These are phyloP conservation scores for Clavelina lepadiformis DNA, from an alignment of 23 tunicate genomes.

Conservation along the genomic window DNA sequence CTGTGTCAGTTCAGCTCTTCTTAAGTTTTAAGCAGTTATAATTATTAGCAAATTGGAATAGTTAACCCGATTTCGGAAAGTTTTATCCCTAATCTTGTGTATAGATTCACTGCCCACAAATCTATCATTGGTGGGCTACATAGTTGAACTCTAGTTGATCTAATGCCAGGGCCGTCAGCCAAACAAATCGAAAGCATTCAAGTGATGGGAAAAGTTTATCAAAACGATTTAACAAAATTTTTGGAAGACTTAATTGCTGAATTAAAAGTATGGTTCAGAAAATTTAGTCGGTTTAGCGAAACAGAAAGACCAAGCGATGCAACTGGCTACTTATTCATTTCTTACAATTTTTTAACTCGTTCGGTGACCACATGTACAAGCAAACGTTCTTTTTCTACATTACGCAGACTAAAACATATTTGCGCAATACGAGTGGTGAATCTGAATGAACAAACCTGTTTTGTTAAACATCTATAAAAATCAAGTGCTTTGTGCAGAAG, in stretches of 20 bases:
- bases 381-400: slow-evolving; percentile 16
- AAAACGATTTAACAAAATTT: slow-evolving; percentile 6
- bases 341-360: slow-evolving; percentile 11
- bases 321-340: too few relatives aligned
- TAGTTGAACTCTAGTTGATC: slow-evolving; percentile 3
- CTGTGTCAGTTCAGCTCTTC: too few relatives aligned
- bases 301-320: slow-evolving; percentile 7
- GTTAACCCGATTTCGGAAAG: neutral
- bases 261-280: slow-evolving; percentile 1
- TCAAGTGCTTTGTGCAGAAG: neutral
- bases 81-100: neutral
- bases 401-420: slow-evolving; percentile 17
- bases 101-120: slow-evolving; percentile 16
- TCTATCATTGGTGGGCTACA: slow-evolving; percentile 5
- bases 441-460: slow-evolving; percentile 7
- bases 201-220: slow-evolving; percentile 17
- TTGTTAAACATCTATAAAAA: neutral
- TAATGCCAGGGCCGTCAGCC: neutral
- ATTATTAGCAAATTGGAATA: slow-evolving; percentile 4
- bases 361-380: slow-evolving; percentile 14
- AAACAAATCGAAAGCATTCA: slow-evolving; percentile 6
- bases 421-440: slow-evolving; percentile 4
- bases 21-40: too few relatives aligned
- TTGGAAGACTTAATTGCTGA: slow-evolving; percentile 3
- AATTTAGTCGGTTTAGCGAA: slow-evolving; percentile 1